A percentile compares a stretch with the other conserved stretches of the same genome.
Evolutionary conservation across 2,888 invertebrate species (phyloP).

Genomic region (Athripsodes cinereus): DNA sequence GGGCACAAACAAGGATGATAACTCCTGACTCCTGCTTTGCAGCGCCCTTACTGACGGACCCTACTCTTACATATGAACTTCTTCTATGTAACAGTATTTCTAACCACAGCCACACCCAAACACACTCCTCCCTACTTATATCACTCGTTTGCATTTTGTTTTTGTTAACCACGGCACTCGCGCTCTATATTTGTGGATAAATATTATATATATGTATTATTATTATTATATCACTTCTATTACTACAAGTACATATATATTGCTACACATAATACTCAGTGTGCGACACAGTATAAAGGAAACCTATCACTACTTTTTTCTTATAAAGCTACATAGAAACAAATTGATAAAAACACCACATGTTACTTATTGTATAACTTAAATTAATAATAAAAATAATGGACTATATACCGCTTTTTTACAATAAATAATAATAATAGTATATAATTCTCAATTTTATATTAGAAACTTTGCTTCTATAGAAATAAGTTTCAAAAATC

Average conservation of each 20-base stretch:
- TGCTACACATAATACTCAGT: background rate
- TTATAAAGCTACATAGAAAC: background rate
- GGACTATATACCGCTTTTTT: background rate
- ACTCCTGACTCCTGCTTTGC: constrained; percentile 98
- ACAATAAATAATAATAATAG: background rate
- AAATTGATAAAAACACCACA: background rate
- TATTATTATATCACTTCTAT: background rate
- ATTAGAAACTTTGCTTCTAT: background rate
- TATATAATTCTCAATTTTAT: background rate
- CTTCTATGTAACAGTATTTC: constrained; percentile 22
- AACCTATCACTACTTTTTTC: background rate
- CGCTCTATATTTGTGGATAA: constrained; percentile 13
- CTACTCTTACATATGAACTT: constrained; percentile 80
- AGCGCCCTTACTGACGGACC: constrained; percentile 98
- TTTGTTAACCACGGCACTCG: constrained; percentile 22
- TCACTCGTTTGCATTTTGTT: constrained; percentile 19
- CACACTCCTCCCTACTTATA: constrained; percentile 9
- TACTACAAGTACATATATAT: background rate
- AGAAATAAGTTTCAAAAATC: background rate
- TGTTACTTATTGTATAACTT: background rate
- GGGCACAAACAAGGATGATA: constrained; percentile 82
- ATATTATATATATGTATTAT: no score
- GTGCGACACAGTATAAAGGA: background rate
- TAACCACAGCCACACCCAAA: constrained; percentile 30
- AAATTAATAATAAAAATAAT: background rate